A percentile compares a stretch with the other conserved stretches of the same genome.
phyloP scores from a whole-genome alignment of 2,888 invertebrate species.

The Agrilus cyanescens region DNA sequence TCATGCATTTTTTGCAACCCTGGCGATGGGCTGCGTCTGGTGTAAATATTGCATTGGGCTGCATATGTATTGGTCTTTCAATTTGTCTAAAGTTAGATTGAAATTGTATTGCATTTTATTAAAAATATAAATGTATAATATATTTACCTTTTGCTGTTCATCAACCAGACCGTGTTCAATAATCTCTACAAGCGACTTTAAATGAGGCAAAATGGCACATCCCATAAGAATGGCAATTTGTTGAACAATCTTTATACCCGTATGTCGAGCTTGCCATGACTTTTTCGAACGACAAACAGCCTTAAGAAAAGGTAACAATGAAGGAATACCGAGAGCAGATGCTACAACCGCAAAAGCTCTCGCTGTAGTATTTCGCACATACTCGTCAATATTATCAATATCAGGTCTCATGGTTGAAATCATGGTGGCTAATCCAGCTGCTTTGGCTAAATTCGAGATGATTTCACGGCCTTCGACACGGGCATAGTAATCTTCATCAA shows the following conservation, averaged over 20 bases:
- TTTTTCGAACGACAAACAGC: constrained; percentile 99
- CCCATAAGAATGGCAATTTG: constrained; percentile 99
- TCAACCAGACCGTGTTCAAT: constrained; percentile 98
- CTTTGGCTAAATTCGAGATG: constrained; percentile 97
- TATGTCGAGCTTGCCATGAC: constrained; percentile 97
- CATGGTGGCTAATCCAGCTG: constrained; percentile 98
- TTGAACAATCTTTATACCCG: constrained; percentile 99
- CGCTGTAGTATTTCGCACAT: constrained; percentile 98
- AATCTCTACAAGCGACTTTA: constrained; percentile 96
- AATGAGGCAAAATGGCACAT: constrained; percentile 96
- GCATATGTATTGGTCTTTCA: too few species aligned
- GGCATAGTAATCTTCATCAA: constrained; percentile 99
- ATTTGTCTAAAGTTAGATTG: too few species aligned
- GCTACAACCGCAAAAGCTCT: constrained; percentile 99
- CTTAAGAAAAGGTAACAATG: constrained; percentile 92
- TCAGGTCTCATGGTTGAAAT: constrained; percentile 99
- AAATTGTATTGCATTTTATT: too few species aligned
- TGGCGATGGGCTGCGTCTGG: too few species aligned
- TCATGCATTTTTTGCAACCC: too few species aligned
- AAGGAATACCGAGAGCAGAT: constrained; percentile 96
- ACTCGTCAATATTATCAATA: constrained; percentile 99
- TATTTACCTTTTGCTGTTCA: constrained; percentile 79
- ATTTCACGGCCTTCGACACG: constrained; percentile 99
- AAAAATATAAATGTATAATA: too few species aligned
- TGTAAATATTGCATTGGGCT: too few species aligned